A percentile compares a stretch with the other conserved stretches of the same genome.
Conservation (phyloP, 53 echinoderm and acorn worm genomes). For the Henricia sp. region DNA sequence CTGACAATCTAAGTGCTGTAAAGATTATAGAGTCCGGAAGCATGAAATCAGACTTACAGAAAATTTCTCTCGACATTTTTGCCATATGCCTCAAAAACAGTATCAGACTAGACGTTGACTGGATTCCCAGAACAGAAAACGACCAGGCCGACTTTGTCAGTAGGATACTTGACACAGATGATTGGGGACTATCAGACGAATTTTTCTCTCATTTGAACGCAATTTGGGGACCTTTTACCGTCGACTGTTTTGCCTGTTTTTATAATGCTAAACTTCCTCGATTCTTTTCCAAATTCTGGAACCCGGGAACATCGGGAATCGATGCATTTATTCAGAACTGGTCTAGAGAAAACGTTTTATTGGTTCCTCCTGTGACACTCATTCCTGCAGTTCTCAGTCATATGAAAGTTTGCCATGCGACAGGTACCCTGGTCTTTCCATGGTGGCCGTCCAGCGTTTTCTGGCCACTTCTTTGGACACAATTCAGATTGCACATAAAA, state of each 20-base stretch:
- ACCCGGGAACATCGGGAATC: neutral
- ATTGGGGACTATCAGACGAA: constrained; percentile 24
- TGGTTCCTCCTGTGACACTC: constrained; percentile 16
- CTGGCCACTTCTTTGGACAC: constrained; percentile 25
- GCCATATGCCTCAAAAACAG: neutral
- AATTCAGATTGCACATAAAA: neutral
- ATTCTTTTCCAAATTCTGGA: constrained; percentile 37
- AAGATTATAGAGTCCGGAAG: constrained; percentile 19
- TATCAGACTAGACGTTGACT: constrained; percentile 1
- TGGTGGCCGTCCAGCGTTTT: constrained; percentile 33
- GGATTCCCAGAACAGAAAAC: constrained; percentile 41
- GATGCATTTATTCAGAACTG: constrained; percentile 40
- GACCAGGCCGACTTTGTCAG: constrained; percentile 52
- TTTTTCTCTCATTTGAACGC: neutral
- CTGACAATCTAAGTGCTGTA: constrained; percentile 35
- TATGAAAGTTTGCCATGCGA: neutral
- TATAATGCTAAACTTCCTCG: constrained; percentile 17
- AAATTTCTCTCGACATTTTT: constrained; percentile 6
- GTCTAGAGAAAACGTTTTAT: neutral
- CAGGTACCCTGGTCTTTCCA: constrained; percentile 5
- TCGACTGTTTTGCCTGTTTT: constrained; percentile 23
- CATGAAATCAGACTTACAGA: constrained; percentile 14
- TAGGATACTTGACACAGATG: constrained; percentile 37
- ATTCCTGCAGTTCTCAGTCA: neutral
- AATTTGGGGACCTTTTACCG: constrained; percentile 15